phyloP scores from a whole-genome alignment of 2,113 vertebrate species.

The Micromys minutus region DNA sequence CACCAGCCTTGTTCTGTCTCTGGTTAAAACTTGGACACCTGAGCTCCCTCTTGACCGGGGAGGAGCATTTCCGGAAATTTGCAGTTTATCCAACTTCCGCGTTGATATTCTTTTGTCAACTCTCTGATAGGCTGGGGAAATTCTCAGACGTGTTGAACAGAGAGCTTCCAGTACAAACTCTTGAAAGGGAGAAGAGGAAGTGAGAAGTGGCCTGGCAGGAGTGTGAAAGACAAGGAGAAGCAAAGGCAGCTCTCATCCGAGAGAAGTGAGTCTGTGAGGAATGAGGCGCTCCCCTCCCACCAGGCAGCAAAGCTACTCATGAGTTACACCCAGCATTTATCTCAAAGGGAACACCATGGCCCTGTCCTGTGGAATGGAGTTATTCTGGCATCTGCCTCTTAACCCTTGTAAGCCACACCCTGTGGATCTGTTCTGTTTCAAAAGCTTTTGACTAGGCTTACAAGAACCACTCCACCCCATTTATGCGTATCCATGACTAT shows the following conservation, averaged over 20 bases:
- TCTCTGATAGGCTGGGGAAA: background rate
- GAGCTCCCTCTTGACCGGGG: background rate
- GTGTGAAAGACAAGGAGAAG: background rate
- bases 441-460: background rate
- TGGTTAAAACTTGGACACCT: background rate
- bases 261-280: background rate
- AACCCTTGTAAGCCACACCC: background rate
- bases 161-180: background rate
- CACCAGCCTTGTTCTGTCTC: background rate
- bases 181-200: background rate
- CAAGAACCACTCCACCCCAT: background rate
- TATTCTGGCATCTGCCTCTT: background rate
- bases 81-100: background rate
- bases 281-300: background rate
- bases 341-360: background rate
- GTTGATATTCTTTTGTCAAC: background rate
- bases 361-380: background rate
- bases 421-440: background rate
- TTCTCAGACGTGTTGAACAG: background rate
- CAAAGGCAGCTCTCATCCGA: accelerated
- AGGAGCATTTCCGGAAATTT: background rate
- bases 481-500: background rate
- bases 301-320: background rate
- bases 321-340: background rate
- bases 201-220: background rate